Percentiles rank a stretch among this genome's conserved stretches.
These are phyloP conservation scores for Glaucomys volans DNA, from an alignment of 2,113 vertebrate genomes.

Conservation along the genomic window DNA sequence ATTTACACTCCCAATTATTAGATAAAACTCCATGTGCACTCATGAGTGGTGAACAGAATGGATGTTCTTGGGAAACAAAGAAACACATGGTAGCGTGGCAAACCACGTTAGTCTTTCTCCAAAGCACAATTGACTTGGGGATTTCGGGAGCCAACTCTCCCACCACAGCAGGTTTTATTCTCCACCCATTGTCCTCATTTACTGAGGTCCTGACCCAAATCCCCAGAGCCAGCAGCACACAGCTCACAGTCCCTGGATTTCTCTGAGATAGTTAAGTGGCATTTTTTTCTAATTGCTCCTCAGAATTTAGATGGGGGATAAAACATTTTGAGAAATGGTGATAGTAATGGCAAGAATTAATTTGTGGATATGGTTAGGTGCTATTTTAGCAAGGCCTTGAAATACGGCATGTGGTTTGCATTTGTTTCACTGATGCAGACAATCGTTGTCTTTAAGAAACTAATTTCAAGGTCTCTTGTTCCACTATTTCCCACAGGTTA, in stretches of 20 bases:
- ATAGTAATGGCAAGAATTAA: constrained; percentile 27
- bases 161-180: constrained; percentile 34
- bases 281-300: constrained; percentile 79
- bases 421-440: neutral
- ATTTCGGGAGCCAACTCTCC: constrained; percentile 50
- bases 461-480: neutral
- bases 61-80: constrained; percentile 81
- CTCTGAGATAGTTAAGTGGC: constrained; percentile 77
- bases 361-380: constrained; percentile 35
- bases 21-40: constrained; percentile 28
- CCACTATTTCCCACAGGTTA: neutral
- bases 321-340: constrained; percentile 55
- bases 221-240: constrained; percentile 58
- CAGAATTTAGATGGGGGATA: constrained; percentile 57
- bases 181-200: constrained; percentile 51
- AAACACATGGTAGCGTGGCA: constrained; percentile 73
- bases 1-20: constrained; percentile 56
- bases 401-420: neutral
- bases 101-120: constrained; percentile 48
- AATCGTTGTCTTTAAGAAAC: neutral
- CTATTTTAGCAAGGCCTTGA: constrained; percentile 30
- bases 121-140: constrained; percentile 24
- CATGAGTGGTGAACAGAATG: constrained; percentile 10
- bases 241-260: constrained; percentile 73
- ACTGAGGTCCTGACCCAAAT: constrained; percentile 18